Conservation (phyloP, 1,140 invertebrate genomes). For the Atta texana region DNA sequence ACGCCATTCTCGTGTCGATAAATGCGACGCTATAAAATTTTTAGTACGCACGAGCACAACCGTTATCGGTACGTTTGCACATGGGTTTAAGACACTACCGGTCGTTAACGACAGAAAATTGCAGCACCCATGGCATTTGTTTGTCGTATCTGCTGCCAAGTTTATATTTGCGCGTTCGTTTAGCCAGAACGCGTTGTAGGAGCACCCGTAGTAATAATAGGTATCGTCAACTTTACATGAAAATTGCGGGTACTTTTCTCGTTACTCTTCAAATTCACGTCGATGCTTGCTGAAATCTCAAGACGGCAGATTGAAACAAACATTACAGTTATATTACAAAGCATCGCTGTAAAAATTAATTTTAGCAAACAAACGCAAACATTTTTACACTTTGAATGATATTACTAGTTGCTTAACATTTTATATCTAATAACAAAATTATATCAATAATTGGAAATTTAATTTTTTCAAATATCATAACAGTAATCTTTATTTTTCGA, state of each 20-base stretch:
- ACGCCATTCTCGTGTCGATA: constrained; percentile 44
- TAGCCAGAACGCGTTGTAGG: constrained; percentile 66
- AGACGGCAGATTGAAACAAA: background rate
- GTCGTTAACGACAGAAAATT: constrained; percentile 74
- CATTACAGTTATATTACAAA: background rate
- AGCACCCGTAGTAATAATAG: constrained; percentile 65
- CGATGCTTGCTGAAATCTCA: constrained; percentile 2
- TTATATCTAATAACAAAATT: background rate
- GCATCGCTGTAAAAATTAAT: background rate
- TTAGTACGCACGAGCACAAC: constrained; percentile 53
- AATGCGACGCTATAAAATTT: constrained; percentile 74
- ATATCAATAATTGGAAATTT: background rate
- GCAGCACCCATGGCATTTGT: constrained; percentile 67
- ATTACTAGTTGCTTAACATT: background rate
- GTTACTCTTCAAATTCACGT: constrained; percentile 16
- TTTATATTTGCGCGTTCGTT: constrained; percentile 58
- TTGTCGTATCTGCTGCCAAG: constrained; percentile 59
- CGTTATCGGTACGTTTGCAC: constrained; percentile 64
- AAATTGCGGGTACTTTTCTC: constrained; percentile 29
- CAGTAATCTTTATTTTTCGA: background rate
- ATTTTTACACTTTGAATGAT: background rate
- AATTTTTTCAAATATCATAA: background rate
- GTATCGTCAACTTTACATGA: constrained; percentile 28
- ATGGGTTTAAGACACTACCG: constrained; percentile 16
- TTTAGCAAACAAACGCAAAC: background rate